Evolutionary conservation across 2,797 vertebrate species (phyloP).

Genomic region (Brachyalestes nurse): DNA sequence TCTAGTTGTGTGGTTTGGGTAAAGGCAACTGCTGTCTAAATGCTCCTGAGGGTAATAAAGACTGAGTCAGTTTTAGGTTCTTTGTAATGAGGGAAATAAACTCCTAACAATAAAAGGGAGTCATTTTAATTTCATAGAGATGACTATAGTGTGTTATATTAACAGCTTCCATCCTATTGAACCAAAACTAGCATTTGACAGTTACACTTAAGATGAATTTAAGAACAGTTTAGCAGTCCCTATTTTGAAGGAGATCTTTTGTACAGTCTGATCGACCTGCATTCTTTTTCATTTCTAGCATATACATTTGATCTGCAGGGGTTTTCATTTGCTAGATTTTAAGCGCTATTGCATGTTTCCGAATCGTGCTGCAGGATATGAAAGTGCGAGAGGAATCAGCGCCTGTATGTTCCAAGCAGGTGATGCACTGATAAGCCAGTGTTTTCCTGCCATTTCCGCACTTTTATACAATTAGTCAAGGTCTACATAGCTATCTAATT

Average conservation of each 20-base stretch:
- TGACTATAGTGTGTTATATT: background rate
- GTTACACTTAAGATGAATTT: background rate
- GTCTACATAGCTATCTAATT: constrained; percentile 76
- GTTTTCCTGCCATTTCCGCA: constrained; percentile 62
- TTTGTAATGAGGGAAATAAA: background rate
- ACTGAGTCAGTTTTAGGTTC: background rate
- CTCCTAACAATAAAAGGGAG: background rate
- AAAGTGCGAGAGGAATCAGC: constrained; percentile 40
- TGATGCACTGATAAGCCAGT: constrained; percentile 56
- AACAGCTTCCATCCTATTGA: background rate
- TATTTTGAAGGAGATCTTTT: background rate
- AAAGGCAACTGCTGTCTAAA: background rate
- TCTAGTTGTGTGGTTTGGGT: background rate
- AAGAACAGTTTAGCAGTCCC: background rate
- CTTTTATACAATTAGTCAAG: constrained; percentile 75
- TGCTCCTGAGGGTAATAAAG: background rate
- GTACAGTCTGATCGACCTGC: too few species aligned
- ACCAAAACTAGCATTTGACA: background rate
- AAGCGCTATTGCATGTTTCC: background rate
- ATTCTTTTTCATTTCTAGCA: too few species aligned
- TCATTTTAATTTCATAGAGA: background rate
- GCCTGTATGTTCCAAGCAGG: constrained; percentile 65
- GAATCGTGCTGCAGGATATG: constrained; percentile 20
- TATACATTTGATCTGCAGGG: background rate
- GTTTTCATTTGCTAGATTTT: background rate